Conservation (phyloP, 2,113 vertebrate species). For the Chelonoidis abingdonii region DNA sequence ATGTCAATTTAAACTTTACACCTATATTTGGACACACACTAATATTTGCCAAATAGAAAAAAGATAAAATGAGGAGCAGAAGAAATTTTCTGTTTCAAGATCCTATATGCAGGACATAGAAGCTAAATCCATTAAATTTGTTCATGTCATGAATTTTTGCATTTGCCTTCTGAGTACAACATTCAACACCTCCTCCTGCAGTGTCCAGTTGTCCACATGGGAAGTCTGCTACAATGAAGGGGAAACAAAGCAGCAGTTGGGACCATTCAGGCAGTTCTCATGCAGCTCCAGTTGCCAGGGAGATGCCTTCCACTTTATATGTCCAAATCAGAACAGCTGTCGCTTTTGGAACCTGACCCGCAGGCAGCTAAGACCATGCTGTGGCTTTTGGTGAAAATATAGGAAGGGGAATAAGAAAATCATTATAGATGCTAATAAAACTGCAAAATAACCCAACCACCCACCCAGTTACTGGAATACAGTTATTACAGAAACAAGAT, state of each 20-base stretch:
- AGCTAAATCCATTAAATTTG: fast-evolving
- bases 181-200: neutral
- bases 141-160: neutral
- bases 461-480: neutral
- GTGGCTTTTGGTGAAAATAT: neutral
- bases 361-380: neutral
- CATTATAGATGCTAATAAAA: neutral
- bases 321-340: conserved; percentile 34
- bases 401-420: neutral
- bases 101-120: neutral
- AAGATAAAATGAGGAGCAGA: neutral
- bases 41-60: neutral
- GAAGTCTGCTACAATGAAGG: neutral
- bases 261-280: neutral
- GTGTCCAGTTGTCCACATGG: fast-evolving
- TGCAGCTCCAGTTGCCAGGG: conserved; percentile 35
- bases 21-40: neutral
- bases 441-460: neutral
- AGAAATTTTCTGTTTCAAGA: neutral
- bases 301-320: neutral
- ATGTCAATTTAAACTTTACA: fast-evolving
- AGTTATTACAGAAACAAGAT: neutral
- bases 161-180: fast-evolving
- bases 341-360: conserved; percentile 36
- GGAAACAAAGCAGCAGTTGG: neutral